These are phyloP conservation scores for Saccostrea cuccullata DNA, from an alignment of 1,140 invertebrate species.

Conservation along the genomic window DNA sequence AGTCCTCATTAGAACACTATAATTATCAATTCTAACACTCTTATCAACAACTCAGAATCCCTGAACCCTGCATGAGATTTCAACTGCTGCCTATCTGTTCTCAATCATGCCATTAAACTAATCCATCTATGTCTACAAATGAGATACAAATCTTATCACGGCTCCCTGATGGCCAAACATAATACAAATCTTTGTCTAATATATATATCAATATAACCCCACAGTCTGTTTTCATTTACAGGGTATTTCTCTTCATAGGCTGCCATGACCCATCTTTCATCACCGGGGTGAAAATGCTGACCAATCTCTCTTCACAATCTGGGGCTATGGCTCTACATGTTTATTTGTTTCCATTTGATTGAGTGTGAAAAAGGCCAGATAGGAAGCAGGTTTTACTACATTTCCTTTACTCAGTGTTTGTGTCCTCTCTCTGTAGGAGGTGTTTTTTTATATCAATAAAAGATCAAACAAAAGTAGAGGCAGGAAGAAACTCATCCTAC, in stretches of 20 bases:
- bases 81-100: neutral
- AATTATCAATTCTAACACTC: neutral
- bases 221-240: conserved; percentile 28
- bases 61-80: neutral
- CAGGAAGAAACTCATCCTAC: too few species aligned
- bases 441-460: neutral
- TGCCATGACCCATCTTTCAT: conserved; percentile 1
- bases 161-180: conserved; percentile 10
- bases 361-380: neutral
- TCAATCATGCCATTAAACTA: conserved; percentile 6
- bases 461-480: neutral
- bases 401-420: neutral
- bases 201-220: neutral
- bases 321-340: neutral
- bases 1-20: neutral
- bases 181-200: too few species aligned
- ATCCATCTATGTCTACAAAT: conserved; percentile 12
- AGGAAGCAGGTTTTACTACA: neutral
- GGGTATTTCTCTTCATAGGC: conserved; percentile 8
- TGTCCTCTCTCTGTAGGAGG: too few species aligned
- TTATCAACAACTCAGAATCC: neutral
- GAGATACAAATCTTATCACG: conserved; percentile 5
- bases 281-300: neutral
- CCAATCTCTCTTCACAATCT: neutral
- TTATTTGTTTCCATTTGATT: neutral